Percentiles rank a stretch among this genome's conserved stretches.
Evolutionary conservation across 1,140 invertebrate genomes (phyloP).

Genomic region (Centruroides vittatus): DNA sequence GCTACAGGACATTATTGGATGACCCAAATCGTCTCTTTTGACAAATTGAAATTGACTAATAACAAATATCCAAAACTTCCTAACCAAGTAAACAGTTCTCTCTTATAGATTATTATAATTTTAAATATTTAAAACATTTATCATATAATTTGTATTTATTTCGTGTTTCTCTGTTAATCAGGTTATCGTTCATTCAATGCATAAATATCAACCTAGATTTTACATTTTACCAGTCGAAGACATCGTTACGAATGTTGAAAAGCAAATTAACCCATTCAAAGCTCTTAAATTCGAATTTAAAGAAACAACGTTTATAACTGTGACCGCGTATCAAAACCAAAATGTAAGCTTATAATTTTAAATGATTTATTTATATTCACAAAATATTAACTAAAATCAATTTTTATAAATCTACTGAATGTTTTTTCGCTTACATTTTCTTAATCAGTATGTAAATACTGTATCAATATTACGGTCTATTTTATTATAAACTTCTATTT

Average conservation of each 20-base stretch:
- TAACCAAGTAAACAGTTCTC: too few species aligned
- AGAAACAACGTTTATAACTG: constrained; percentile 95
- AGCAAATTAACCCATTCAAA: background rate
- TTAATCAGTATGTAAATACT: too few species aligned
- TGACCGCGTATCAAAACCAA: constrained; percentile 91
- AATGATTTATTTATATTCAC: background rate
- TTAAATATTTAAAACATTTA: too few species aligned
- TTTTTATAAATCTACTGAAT: too few species aligned
- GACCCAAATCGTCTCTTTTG: constrained; percentile 92
- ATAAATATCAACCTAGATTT: constrained; percentile 37
- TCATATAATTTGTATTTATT: too few species aligned
- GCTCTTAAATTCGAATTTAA: constrained; percentile 69
- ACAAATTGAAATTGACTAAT: constrained; percentile 95
- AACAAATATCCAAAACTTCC: constrained; percentile 46
- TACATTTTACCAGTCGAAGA: constrained; percentile 25
- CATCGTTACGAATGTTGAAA: constrained; percentile 1
- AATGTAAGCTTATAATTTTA: constrained; percentile 47
- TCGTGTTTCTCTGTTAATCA: constrained; percentile 17
- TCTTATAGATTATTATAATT: too few species aligned
- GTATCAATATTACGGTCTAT: too few species aligned
- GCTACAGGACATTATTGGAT: constrained; percentile 90
- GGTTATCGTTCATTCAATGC: constrained; percentile 41
- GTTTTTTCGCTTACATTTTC: too few species aligned
- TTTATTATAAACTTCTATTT: too few species aligned
- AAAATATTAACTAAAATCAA: background rate